Conservation (phyloP, 2,888 invertebrate species). For the Troilus luridus region DNA sequence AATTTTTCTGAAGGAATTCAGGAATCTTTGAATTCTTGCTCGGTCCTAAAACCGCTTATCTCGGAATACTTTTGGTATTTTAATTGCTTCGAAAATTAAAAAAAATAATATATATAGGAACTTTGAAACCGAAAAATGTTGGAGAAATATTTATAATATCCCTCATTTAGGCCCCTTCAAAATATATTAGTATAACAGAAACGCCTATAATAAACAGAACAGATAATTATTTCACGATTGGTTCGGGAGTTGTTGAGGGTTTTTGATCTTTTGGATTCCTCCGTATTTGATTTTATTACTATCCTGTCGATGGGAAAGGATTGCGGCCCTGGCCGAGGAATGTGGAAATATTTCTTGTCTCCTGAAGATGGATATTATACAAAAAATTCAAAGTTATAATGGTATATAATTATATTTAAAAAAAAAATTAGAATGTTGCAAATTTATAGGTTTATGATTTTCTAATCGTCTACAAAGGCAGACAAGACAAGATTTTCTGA, state of each 20-base stretch:
- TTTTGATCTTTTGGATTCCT: not conserved
- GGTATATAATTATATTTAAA: no score
- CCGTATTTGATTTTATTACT: not conserved
- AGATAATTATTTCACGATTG: constrained; percentile 15
- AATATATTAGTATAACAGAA: not conserved
- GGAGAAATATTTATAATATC: not conserved
- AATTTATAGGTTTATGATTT: no score
- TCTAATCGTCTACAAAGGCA: no score
- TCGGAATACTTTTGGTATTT: not conserved
- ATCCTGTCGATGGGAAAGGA: not conserved
- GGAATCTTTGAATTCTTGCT: constrained; percentile 2
- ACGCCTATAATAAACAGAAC: not conserved
- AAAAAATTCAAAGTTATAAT: no score
- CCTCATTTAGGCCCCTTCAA: not conserved
- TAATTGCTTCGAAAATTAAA: not conserved
- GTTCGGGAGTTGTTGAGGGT: not conserved
- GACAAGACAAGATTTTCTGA: no score
- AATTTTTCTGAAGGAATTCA: not conserved
- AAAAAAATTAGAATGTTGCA: no score
- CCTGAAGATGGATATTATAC: not conserved
- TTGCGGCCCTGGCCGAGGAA: not conserved
- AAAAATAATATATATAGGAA: not conserved
- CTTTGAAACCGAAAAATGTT: not conserved
- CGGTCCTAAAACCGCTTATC: not conserved
- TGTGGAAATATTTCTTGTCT: not conserved